phyloP scores from a whole-genome alignment of 1,140 invertebrate species.

The Onthophagus taurus region DNA sequence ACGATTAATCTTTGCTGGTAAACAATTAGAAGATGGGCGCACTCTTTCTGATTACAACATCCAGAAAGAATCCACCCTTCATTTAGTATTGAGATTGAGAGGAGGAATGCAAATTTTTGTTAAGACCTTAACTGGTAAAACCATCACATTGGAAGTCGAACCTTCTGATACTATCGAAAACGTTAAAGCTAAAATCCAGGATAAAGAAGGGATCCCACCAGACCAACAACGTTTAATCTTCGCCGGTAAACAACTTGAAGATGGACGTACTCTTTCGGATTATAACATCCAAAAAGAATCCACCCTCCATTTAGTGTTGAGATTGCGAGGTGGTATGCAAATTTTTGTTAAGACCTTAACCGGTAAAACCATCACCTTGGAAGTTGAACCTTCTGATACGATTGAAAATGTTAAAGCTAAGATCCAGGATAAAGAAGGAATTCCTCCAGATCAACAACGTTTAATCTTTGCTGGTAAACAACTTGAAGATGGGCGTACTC shows the following conservation, averaged over 20 bases:
- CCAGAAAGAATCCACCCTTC: constrained; percentile 68
- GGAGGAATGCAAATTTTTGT: constrained; percentile 65
- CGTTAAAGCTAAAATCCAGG: too few relatives aligned
- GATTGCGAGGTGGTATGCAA: constrained; percentile 55
- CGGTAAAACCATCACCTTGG: constrained; percentile 67
- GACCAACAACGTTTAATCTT: too few relatives aligned
- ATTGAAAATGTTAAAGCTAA: constrained; percentile 65
- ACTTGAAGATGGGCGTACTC: constrained; percentile 68
- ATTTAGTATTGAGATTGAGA: constrained; percentile 58
- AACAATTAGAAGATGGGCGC: constrained; percentile 73
- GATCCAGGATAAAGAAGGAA: constrained; percentile 58
- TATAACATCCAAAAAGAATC: constrained; percentile 70
- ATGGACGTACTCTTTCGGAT: constrained; percentile 52
- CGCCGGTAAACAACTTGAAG: constrained; percentile 64
- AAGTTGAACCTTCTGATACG: constrained; percentile 60
- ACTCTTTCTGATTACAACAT: constrained; percentile 63
- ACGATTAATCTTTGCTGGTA: too few relatives aligned
- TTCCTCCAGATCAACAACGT: constrained; percentile 61
- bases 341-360: constrained; percentile 61
- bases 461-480: constrained; percentile 72
- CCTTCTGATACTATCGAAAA: too few relatives aligned
- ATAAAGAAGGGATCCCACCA: too few relatives aligned
- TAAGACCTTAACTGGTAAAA: constrained; percentile 68
- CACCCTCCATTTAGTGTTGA: constrained; percentile 57
- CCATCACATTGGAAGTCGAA: too few relatives aligned